These are phyloP conservation scores for Yponomeuta cagnagella DNA, from an alignment of 2,888 invertebrate species.

Conservation along the genomic window DNA sequence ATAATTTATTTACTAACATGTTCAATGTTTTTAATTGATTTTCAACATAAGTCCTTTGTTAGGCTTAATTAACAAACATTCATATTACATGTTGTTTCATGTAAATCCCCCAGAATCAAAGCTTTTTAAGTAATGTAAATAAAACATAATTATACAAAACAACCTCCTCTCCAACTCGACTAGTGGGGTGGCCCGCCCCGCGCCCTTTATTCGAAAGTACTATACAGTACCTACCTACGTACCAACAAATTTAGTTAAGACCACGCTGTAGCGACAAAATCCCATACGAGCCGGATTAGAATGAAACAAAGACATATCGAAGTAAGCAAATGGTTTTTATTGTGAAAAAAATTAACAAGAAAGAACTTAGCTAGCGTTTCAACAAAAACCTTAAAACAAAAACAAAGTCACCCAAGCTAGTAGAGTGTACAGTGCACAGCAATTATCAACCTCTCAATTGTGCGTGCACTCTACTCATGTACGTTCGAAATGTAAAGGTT, in stretches of 20 bases:
- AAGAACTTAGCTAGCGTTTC: too few species aligned
- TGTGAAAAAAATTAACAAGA: too few species aligned
- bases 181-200: constrained; percentile 66
- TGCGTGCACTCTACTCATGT: too few species aligned
- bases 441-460: too few species aligned
- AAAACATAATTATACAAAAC: constrained; percentile 66
- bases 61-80: not conserved
- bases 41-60: not conserved
- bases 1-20: not conserved
- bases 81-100: not conserved
- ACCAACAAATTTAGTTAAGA: not conserved
- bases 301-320: too few species aligned
- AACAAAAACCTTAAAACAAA: too few species aligned
- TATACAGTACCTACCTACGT: not conserved
- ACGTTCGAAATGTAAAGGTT: too few species aligned
- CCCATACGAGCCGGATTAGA: too few species aligned
- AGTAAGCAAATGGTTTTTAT: too few species aligned
- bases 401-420: too few species aligned
- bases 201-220: constrained; percentile 42
- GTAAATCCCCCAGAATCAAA: constrained; percentile 29
- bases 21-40: not conserved
- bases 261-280: too few species aligned
- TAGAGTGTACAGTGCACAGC: too few species aligned
- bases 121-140: constrained; percentile 40
- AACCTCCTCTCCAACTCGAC: constrained; percentile 66